Conservation (phyloP, 2,888 invertebrate genomes). For the Cabera pusaria region DNA sequence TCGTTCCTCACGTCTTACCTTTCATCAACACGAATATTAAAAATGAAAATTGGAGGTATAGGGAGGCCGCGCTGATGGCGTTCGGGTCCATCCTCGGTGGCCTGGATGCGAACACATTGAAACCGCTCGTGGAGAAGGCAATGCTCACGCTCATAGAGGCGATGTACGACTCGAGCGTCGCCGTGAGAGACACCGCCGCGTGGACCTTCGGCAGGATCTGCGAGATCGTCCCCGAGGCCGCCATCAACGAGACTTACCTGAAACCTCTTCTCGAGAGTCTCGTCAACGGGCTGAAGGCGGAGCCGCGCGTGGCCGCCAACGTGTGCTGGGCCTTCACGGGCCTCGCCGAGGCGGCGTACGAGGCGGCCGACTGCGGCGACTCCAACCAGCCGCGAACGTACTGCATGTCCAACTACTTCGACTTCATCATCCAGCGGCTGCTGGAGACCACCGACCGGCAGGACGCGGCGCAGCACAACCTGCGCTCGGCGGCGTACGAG, state of each 20-base stretch:
- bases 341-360: constrained; percentile 97
- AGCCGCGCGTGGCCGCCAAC: constrained; percentile 98
- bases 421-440: constrained; percentile 95
- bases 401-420: constrained; percentile 96
- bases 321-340: constrained; percentile 99
- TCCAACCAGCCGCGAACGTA: constrained; percentile 94
- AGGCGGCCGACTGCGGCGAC: constrained; percentile 89
- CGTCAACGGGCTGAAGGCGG: constrained; percentile 93
- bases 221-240: constrained; percentile 97
- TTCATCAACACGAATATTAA: constrained; percentile 98
- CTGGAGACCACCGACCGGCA: constrained; percentile 97
- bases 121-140: constrained; percentile 97
- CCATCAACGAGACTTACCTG: constrained; percentile 93
- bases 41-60: constrained; percentile 94
- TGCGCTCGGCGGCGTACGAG: constrained; percentile 98
- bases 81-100: constrained; percentile 98
- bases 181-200: constrained; percentile 97
- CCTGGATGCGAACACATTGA: constrained; percentile 92
- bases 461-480: constrained; percentile 96
- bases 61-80: constrained; percentile 99
- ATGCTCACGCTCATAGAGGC: constrained; percentile 97
- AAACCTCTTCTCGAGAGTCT: constrained; percentile 92
- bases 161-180: constrained; percentile 97
- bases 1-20: constrained; percentile 97
- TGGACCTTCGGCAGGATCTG: constrained; percentile 99